Evolutionary conservation across 2,113 vertebrate species (phyloP).

Genomic region (Psilopsiagon aymara): DNA sequence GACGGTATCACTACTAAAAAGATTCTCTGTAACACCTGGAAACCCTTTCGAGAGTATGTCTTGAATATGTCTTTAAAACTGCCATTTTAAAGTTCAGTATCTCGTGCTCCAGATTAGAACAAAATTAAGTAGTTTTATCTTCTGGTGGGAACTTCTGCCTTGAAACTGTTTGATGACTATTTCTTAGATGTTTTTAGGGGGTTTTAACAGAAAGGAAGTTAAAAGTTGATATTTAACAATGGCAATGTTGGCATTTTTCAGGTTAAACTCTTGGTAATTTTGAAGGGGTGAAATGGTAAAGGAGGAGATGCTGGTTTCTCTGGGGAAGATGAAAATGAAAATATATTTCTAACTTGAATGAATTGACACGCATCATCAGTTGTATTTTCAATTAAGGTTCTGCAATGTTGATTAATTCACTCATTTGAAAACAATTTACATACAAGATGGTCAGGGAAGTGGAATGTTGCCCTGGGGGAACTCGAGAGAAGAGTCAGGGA

Average conservation of each 20-base stretch:
- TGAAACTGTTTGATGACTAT: neutral
- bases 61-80: neutral
- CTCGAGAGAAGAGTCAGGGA: constrained; percentile 13
- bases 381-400: constrained; percentile 66
- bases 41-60: neutral
- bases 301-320: constrained; percentile 31
- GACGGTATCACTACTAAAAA: neutral
- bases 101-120: neutral
- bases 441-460: constrained; percentile 36
- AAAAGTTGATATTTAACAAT: neutral
- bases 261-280: neutral
- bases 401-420: constrained; percentile 63
- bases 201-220: neutral
- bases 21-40: neutral
- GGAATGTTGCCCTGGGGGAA: constrained; percentile 37
- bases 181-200: neutral
- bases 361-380: constrained; percentile 56
- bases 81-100: neutral
- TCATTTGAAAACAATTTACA: constrained; percentile 68
- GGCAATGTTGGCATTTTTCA: neutral
- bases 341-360: constrained; percentile 50
- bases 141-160: neutral
- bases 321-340: constrained; percentile 37
- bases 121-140: neutral
- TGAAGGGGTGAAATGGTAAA: neutral